These are phyloP conservation scores for Phrynocephalus versicolor DNA, from an alignment of 2,113 vertebrate species.

Conservation along the genomic window DNA sequence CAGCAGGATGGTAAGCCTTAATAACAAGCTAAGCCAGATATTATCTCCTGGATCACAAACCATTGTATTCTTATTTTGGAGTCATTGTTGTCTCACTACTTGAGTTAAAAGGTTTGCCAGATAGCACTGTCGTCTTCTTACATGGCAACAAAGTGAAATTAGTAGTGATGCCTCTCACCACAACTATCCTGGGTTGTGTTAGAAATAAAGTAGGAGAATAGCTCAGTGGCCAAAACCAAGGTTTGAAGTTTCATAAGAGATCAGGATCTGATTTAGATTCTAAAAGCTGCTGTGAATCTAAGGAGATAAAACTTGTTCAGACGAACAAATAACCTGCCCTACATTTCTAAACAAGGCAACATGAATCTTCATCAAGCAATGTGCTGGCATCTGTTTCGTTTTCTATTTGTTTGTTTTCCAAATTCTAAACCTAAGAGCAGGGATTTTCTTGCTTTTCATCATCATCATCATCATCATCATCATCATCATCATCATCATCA, in stretches of 20 bases:
- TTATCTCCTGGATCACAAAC: background rate
- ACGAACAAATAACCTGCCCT: background rate
- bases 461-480: too few species aligned
- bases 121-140: background rate
- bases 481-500: too few species aligned
- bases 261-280: too few species aligned
- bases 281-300: background rate
- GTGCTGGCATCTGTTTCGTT: background rate
- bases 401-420: background rate
- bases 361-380: background rate
- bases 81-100: background rate
- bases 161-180: background rate
- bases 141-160: slow-evolving; percentile 1
- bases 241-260: too few species aligned
- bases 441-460: background rate
- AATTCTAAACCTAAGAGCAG: background rate
- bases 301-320: background rate
- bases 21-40: background rate
- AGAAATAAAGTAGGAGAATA: too few species aligned
- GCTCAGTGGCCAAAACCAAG: background rate
- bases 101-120: background rate
- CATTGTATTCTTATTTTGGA: background rate
- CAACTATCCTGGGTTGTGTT: background rate
- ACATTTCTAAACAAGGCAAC: background rate
- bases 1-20: background rate